These are phyloP conservation scores for Campylorhamphus procurvoides DNA, from an alignment of 2,113 vertebrate genomes.

Conservation along the genomic window DNA sequence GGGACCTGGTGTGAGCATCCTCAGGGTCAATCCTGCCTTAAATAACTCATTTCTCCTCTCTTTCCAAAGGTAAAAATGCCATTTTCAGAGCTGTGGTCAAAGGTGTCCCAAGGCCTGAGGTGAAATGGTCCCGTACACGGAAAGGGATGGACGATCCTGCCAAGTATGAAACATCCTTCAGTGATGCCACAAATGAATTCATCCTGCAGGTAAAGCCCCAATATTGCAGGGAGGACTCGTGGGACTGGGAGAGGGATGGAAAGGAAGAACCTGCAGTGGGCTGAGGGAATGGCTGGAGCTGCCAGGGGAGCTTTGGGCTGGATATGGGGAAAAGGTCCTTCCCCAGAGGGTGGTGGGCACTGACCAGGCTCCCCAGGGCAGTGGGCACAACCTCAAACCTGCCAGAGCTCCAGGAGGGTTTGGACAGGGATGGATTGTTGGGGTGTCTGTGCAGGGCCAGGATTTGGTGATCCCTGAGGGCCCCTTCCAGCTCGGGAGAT, in stretches of 20 bases:
- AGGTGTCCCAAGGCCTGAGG: conserved; percentile 81
- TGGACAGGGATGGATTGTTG: neutral
- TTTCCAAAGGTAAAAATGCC: conserved; percentile 78
- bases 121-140: conserved; percentile 77
- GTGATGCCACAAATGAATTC: conserved; percentile 70
- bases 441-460: neutral
- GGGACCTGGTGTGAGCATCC: neutral
- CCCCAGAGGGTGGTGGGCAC: neutral
- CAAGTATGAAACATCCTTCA: conserved; percentile 77
- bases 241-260: neutral
- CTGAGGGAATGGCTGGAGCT: neutral
- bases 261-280: neutral
- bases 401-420: neutral
- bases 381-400: accelerated
- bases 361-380: neutral
- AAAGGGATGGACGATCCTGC: conserved; percentile 68
- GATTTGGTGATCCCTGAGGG: neutral
- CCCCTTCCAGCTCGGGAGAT: neutral
- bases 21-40: neutral
- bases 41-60: neutral
- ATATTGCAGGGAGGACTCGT: neutral
- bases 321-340: neutral
- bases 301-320: too few relatives aligned
- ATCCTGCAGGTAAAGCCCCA: conserved; percentile 78
- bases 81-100: conserved; percentile 80